These are phyloP conservation scores for Macrocentrus cingulum DNA, from an alignment of 1,140 invertebrate genomes.

Conservation along the genomic window DNA sequence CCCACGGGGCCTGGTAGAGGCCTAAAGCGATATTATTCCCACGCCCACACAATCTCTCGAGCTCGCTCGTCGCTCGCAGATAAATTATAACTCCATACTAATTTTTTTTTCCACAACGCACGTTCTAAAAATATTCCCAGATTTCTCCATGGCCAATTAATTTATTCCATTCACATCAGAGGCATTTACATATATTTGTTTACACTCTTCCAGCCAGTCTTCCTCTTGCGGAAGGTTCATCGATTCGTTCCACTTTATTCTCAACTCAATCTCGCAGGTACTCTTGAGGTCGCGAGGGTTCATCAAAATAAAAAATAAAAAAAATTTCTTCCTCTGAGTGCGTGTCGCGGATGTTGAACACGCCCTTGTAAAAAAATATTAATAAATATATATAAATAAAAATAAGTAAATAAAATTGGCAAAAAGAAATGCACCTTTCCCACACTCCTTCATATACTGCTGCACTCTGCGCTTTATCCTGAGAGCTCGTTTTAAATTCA, in stretches of 20 bases:
- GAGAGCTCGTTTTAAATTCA: constrained; percentile 16
- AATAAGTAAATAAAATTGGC: neutral
- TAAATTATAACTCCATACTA: neutral
- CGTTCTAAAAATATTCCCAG: no score
- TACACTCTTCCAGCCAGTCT: no score
- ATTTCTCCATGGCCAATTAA: no score
- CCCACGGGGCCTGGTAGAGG: constrained; percentile 23
- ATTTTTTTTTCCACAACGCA: no score
- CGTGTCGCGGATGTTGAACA: constrained; percentile 18
- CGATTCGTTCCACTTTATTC: no score
- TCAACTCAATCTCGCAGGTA: no score
- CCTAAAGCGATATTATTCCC: constrained; percentile 51
- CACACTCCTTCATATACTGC: constrained; percentile 12
- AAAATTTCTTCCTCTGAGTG: neutral
- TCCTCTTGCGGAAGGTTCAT: no score
- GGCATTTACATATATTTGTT: no score
- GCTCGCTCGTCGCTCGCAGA: neutral
- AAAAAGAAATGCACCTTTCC: constrained; percentile 19
- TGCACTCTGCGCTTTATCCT: neutral
- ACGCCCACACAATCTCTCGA: constrained; percentile 45
- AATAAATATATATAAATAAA: constrained; percentile 2
- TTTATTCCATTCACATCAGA: no score
- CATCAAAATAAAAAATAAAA: constrained; percentile 2
- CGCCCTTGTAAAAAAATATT: constrained; percentile 6
- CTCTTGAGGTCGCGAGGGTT: no score